Evolutionary conservation across 2,113 vertebrate species (phyloP), one percentile per base, ranked within the genome.

Genomic region (Clupea harengus): DNA sequence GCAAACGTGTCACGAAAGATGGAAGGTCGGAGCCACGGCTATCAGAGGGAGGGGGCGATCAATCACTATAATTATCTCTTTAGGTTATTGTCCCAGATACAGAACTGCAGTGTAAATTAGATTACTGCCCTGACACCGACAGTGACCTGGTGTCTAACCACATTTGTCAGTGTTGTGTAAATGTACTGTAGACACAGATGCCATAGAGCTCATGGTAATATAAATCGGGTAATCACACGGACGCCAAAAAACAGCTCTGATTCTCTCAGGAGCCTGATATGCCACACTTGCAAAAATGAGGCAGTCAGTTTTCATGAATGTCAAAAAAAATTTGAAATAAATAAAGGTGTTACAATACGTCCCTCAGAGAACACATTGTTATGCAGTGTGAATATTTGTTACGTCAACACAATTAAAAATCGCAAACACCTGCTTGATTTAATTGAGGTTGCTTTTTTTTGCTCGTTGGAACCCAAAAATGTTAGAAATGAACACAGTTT

Each of bases 11-110:
- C 87, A 85, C 39, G 81, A 4, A 82, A 83, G 84, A 85, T 80
- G 75, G 84, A 88, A 64, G 45, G 44, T 75, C 32, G 67, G 52
- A 44, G 72, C 47, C 46, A 18, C 60, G 47, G 60, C 47, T 45
- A 17, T 83, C 64, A 80, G 45, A 83, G 32, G 52, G 49, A 60
- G 84, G 57, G n/a, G 25, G 50, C 54, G 64, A 88, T 88, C 87
- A 85, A 83, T 88, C 87, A 83, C 47, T 45, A 84, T 88, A 88
- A 88, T 88, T 82, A 88, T 84, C 84, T 85, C 84, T 85, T 85
- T 88, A 85, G 84, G 81, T 83, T 85, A 83, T 82, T 88, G 84
- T 87, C 83, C 83, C 54, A 49, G n/a, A 45, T n/a, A 18, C 52
- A 18, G 54, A 54, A 22, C 64, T 9, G 32, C 82, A 45, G 78